Conservation (phyloP, 1,140 invertebrate genomes). For the Drosophila micromelanica region DNA sequence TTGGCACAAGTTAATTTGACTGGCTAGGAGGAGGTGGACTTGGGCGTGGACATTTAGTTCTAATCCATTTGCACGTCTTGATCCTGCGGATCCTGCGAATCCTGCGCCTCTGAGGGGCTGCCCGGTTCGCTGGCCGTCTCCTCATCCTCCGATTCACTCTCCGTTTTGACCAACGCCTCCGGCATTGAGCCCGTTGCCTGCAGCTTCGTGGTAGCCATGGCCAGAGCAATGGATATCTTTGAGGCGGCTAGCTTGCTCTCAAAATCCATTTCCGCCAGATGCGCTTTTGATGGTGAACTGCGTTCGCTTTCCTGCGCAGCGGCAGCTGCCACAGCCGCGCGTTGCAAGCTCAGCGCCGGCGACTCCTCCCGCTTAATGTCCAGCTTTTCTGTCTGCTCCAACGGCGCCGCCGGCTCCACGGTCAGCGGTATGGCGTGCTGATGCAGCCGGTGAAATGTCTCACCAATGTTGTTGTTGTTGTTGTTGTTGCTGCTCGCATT, state of each 20-base stretch:
- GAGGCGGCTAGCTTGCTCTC: slow-evolving; percentile 79
- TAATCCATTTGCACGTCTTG: slow-evolving; percentile 57
- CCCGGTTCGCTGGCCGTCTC: slow-evolving; percentile 59
- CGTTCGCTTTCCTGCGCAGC: slow-evolving; percentile 33
- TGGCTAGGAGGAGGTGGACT: slow-evolving; percentile 28
- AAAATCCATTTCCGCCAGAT: slow-evolving; percentile 71
- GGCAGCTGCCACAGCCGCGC: slow-evolving; percentile 49
- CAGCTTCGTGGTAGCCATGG: slow-evolving; percentile 54
- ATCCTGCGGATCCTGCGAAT: slow-evolving; percentile 53
- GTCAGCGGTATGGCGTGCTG: slow-evolving; percentile 78
- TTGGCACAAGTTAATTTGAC: slow-evolving; percentile 79
- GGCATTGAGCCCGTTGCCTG: slow-evolving; percentile 3
- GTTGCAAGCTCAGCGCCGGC: slow-evolving; percentile 68
- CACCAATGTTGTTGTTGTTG: slow-evolving; percentile 49
- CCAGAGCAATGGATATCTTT: slow-evolving; percentile 76
- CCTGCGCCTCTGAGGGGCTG: slow-evolving; percentile 58
- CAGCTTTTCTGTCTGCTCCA: slow-evolving; percentile 81
- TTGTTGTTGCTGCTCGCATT: slow-evolving; percentile 26
- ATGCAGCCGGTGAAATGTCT: slow-evolving; percentile 62
- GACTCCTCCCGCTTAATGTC: slow-evolving; percentile 80
- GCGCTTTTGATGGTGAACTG: slow-evolving; percentile 30
- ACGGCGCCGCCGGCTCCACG: slow-evolving; percentile 76
- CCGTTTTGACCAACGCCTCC: slow-evolving; percentile 15
- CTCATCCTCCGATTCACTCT: slow-evolving; percentile 52
- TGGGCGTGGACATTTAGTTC: slow-evolving; percentile 10